A percentile compares a stretch with the other conserved stretches of the same genome.
phyloP scores from a whole-genome alignment of 2,888 invertebrate species.

The Drosophila histrio region DNA sequence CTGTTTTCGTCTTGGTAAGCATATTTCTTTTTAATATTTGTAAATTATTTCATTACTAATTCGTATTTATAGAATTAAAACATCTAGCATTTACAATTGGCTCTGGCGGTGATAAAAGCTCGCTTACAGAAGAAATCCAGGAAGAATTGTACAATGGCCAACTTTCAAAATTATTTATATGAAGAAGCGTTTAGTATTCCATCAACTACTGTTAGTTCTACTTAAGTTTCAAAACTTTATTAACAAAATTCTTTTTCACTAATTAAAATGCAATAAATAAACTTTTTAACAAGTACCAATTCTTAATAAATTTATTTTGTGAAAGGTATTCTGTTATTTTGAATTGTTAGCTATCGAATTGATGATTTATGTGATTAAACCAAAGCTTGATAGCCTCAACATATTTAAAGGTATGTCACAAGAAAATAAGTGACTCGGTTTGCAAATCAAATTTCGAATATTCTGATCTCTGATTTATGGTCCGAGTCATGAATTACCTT shows the following conservation, averaged over 20 bases:
- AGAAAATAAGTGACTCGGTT: too few relatives aligned
- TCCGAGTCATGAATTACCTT: too few relatives aligned
- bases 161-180: conserved; percentile 25
- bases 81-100: background rate
- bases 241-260: background rate
- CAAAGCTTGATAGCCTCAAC: background rate
- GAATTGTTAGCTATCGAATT: too few relatives aligned
- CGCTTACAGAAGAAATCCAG: conserved; percentile 48
- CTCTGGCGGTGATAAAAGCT: background rate
- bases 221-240: background rate
- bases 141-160: conserved; percentile 8
- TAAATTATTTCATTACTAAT: background rate
- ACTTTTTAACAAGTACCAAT: too few relatives aligned
- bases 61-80: background rate
- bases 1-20: background rate
- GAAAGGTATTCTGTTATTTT: too few relatives aligned
- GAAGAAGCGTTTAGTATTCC: background rate
- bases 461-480: too few relatives aligned
- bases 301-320: too few relatives aligned
- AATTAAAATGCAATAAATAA: background rate
- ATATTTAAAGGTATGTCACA: too few relatives aligned
- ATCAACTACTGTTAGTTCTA: background rate
- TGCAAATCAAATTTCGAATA: too few relatives aligned
- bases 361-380: background rate
- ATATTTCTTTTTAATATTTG: too few relatives aligned